phyloP scores from a whole-genome alignment of 2,113 vertebrate genomes.

The Ornithorhynchus anatinus region DNA sequence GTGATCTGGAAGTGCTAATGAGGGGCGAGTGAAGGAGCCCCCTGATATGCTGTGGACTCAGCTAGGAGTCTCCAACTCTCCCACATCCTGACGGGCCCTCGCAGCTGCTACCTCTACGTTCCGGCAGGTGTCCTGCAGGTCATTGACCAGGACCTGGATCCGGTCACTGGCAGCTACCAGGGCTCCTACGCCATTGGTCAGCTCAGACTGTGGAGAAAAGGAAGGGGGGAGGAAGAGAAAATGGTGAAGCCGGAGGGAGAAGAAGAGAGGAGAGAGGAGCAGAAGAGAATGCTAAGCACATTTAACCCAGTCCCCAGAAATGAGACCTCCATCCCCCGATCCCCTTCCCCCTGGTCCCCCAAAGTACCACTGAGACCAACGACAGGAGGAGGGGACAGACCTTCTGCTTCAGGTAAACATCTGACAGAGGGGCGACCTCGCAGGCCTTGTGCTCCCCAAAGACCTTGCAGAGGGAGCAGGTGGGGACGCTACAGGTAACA shows the following conservation, averaged over 20 bases:
- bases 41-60: too few species aligned
- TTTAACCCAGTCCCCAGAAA: not conserved
- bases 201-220: constrained; percentile 57
- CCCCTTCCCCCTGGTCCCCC: not conserved
- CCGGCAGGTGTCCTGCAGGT: constrained; percentile 68
- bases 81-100: not conserved
- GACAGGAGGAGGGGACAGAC: constrained; percentile 49
- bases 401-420: constrained; percentile 75
- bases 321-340: not conserved
- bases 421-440: constrained; percentile 70
- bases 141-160: constrained; percentile 58
- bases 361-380: not conserved
- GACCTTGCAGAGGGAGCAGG: constrained; percentile 82
- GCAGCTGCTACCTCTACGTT: constrained; percentile 67
- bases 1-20: not conserved
- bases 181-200: constrained; percentile 61
- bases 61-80: not conserved
- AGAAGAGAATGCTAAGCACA: too few species aligned
- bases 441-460: constrained; percentile 77
- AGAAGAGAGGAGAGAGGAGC: not conserved
- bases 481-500: constrained; percentile 71
- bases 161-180: constrained; percentile 59
- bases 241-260: not conserved
- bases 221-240: too few species aligned
- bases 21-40: not conserved